A percentile compares a stretch with the other conserved stretches of the same genome.
Evolutionary conservation across 2,113 vertebrate species (phyloP).

Genomic region (Lagenorhynchus albirostris): DNA sequence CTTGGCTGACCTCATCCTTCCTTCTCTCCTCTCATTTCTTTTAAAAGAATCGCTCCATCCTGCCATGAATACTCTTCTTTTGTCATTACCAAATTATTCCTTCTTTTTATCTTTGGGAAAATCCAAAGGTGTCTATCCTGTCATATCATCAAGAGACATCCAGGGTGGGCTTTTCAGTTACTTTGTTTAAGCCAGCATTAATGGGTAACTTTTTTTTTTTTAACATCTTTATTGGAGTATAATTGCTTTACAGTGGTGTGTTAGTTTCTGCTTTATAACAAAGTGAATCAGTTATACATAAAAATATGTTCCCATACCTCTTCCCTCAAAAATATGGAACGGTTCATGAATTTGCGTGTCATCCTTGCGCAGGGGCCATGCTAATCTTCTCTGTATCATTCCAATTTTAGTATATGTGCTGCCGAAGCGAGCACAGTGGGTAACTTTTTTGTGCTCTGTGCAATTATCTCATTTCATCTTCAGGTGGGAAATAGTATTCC

Average conservation of each 20-base stretch:
- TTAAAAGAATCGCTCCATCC: not conserved
- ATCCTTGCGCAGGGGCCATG: too few species aligned
- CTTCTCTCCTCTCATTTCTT: not conserved
- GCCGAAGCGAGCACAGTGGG: not conserved
- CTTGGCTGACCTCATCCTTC: not conserved
- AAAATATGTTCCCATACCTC: too few species aligned
- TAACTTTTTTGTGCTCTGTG: not conserved
- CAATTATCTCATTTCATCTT: not conserved
- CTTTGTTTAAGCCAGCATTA: not conserved
- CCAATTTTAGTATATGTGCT: too few species aligned
- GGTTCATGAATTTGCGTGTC: too few species aligned
- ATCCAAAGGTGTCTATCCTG: not conserved
- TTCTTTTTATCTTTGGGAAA: not conserved
- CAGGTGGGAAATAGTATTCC: not conserved
- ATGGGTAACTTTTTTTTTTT: not conserved
- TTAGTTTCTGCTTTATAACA: too few species aligned
- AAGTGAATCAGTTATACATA: too few species aligned
- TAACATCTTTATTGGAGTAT: too few species aligned
- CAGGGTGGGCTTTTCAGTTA: not conserved
- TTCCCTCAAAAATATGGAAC: too few species aligned
- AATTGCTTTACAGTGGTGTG: too few species aligned
- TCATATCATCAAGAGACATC: not conserved
- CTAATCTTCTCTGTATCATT: too few species aligned
- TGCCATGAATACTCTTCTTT: not conserved
- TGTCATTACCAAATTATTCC: not conserved